Conservation (phyloP, 2,797 vertebrate species). For the Chloroceryle amazona region DNA sequence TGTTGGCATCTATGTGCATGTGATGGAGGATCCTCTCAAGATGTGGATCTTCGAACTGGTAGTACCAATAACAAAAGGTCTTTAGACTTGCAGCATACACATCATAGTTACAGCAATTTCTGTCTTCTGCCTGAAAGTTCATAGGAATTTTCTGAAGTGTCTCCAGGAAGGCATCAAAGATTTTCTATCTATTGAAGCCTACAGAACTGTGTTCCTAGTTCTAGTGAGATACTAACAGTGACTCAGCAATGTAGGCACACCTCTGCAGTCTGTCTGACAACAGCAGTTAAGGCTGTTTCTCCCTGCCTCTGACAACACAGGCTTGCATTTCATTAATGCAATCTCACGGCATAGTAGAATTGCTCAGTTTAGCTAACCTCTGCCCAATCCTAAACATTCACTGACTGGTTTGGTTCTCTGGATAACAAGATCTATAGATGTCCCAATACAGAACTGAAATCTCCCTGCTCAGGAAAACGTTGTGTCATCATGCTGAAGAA, state of each 20-base stretch:
- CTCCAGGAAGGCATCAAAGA: not conserved
- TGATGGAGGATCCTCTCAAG: not conserved
- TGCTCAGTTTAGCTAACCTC: not conserved
- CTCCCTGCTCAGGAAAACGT: not conserved
- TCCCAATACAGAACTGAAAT: not conserved
- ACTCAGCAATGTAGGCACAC: not conserved
- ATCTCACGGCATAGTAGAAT: not conserved
- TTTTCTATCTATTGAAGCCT: not conserved
- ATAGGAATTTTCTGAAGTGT: not conserved
- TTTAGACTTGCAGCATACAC: not conserved
- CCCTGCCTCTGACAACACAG: not conserved
- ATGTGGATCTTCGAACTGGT: not conserved
- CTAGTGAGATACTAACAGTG: not conserved
- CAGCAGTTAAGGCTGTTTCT: not conserved
- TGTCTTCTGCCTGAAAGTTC: not conserved
- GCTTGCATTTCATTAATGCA: not conserved
- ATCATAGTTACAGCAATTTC: not conserved
- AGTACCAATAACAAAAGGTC: accelerated
- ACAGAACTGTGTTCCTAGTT: not conserved
- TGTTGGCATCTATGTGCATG: accelerated
- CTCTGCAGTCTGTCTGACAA: not conserved
- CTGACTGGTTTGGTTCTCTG: accelerated
- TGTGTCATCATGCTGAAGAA: not conserved
- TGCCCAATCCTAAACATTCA: not conserved
- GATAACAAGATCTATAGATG: not conserved